Conservation (phyloP, 2,113 vertebrate genomes). For the Xiphophorus hellerii region DNA sequence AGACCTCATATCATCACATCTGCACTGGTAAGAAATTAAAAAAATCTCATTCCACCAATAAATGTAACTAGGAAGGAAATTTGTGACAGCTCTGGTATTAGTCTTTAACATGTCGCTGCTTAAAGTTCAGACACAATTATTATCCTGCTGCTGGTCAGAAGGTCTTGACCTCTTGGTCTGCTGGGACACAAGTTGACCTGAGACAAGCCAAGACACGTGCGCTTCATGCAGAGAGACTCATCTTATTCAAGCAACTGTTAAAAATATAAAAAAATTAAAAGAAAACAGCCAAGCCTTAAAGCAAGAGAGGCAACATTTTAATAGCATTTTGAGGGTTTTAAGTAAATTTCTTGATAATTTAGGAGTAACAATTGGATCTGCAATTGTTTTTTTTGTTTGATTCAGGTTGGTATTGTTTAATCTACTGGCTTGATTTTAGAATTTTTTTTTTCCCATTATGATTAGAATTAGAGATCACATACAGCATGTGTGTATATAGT, state of each 20-base stretch:
- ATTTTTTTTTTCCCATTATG: neutral
- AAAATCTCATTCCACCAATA: no score
- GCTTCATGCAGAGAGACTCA: neutral
- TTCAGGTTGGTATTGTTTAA: neutral
- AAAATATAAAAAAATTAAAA: neutral
- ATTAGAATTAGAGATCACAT: neutral
- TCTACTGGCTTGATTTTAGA: neutral
- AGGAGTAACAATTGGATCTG: neutral
- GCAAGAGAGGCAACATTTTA: no score
- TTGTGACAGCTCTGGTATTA: neutral
- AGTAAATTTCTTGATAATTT: neutral
- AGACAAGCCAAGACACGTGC: conserved; percentile 55
- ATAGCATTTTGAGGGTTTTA: neutral
- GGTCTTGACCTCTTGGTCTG: conserved; percentile 62
- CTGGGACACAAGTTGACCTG: conserved; percentile 53
- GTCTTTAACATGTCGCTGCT: neutral
- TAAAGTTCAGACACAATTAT: conserved; percentile 13
- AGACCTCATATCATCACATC: neutral
- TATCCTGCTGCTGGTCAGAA: conserved; percentile 28
- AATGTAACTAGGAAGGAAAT: neutral
- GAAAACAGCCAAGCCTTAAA: neutral
- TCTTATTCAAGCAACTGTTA: neutral
- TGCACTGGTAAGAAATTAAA: neutral
- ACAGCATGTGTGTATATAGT: no score
- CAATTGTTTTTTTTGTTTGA: neutral